A percentile compares a stretch with the other conserved stretches of the same genome.
Evolutionary conservation across 2,113 vertebrate species (phyloP).

Genomic region (Periophthalmodon schlosseri): DNA sequence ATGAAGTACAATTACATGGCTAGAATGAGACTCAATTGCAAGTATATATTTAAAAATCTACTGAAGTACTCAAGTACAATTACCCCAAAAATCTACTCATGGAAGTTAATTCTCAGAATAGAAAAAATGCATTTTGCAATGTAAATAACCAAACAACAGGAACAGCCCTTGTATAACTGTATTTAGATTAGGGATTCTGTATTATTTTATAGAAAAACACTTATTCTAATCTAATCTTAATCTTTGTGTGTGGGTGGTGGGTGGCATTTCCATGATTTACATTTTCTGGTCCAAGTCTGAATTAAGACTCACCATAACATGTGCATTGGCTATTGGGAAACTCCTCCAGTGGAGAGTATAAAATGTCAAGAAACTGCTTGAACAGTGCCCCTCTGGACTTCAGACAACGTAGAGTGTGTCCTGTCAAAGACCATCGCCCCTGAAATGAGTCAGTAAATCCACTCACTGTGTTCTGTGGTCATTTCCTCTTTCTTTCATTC

Average conservation of each 20-base stretch:
- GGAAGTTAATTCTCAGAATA: background rate
- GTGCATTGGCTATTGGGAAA: conserved; percentile 49
- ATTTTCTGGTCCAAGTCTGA: background rate
- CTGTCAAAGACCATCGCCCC: conserved; percentile 47
- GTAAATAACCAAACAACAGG: background rate
- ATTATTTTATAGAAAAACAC: background rate
- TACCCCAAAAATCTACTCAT: too few species aligned
- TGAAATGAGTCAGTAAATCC: conserved; percentile 44
- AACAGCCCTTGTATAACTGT: background rate
- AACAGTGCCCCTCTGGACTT: conserved; percentile 18
- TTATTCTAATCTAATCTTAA: background rate
- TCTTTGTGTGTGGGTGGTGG: background rate
- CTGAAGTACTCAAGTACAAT: too few species aligned
- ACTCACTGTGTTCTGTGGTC: background rate
- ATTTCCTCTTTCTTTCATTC: conserved; percentile 43
- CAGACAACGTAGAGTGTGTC: conserved; percentile 15
- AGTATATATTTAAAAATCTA: too few species aligned
- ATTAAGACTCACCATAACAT: conserved; percentile 8
- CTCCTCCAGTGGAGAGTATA: conserved; percentile 53
- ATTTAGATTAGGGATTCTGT: conserved; percentile 2
- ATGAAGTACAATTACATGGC: too few species aligned
- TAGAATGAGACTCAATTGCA: too few species aligned
- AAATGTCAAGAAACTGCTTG: conserved; percentile 22
- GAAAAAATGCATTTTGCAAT: background rate
- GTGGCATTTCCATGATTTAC: background rate